These are phyloP conservation scores for Physella acuta DNA, from an alignment of 1,140 invertebrate genomes.

Conservation along the genomic window DNA sequence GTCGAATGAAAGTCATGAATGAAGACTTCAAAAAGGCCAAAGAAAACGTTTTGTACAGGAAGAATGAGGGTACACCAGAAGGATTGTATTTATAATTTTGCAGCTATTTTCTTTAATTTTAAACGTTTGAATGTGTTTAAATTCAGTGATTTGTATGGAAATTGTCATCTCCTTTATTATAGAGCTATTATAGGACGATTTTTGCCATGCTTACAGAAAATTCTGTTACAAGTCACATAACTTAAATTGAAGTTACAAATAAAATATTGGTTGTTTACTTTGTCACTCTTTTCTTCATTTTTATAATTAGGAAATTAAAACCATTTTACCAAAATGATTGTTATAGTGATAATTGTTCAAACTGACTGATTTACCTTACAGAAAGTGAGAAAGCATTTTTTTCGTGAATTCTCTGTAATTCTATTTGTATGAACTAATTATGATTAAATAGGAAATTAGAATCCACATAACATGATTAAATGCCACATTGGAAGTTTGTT, in stretches of 20 bases:
- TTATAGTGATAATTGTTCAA: too few species aligned
- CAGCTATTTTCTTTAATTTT: background rate
- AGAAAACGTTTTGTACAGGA: constrained; percentile 97
- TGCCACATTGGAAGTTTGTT: too few species aligned
- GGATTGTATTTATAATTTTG: constrained; percentile 90
- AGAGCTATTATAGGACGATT: background rate
- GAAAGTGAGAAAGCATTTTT: too few species aligned
- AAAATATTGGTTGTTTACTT: background rate
- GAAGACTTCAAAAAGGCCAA: constrained; percentile 99
- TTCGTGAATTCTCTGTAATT: too few species aligned
- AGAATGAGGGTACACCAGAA: constrained; percentile 99
- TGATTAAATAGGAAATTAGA: too few species aligned
- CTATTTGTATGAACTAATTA: too few species aligned
- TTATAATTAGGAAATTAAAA: too few species aligned
- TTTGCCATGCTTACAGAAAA: background rate
- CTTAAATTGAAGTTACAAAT: background rate
- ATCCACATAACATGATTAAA: too few species aligned
- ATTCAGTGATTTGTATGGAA: background rate
- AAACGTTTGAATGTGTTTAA: background rate
- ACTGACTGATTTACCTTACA: too few species aligned
- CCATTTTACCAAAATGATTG: too few species aligned
- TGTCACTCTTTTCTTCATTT: too few species aligned
- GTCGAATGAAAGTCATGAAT: constrained; percentile 99
- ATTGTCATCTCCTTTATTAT: background rate
- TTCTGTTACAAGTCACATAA: background rate